These are phyloP conservation scores for Gallinago paraguaiae DNA, from an alignment of 2,113 vertebrate genomes.

Conservation along the genomic window DNA sequence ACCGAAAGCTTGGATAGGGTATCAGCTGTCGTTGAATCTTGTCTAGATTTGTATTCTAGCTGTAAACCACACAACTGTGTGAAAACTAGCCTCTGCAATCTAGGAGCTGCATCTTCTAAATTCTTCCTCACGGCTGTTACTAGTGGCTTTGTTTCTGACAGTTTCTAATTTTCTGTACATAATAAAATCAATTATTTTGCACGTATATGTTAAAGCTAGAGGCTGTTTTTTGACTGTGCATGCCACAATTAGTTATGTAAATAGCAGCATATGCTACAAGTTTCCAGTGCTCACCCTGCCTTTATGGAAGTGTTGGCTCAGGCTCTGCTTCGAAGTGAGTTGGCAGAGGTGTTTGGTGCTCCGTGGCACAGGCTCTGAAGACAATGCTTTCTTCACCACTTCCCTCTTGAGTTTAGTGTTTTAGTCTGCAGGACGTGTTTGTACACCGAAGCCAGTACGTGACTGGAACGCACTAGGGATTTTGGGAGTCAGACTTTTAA, in stretches of 20 bases:
- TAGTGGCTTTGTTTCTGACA: conserved; percentile 65
- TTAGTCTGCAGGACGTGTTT: background rate
- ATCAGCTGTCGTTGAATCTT: conserved; percentile 51
- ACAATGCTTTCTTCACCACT: background rate
- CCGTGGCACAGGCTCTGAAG: conserved; percentile 29
- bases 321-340: conserved; percentile 53
- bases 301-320: conserved; percentile 61
- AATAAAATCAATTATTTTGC: conserved; percentile 68
- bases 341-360: conserved; percentile 58
- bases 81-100: conserved; percentile 45
- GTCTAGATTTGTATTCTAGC: conserved; percentile 49
- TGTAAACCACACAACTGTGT: conserved; percentile 34
- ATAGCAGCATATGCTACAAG: conserved; percentile 70
- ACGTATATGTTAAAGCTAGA: conserved; percentile 65
- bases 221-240: conserved; percentile 70
- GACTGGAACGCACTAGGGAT: background rate
- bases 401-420: background rate
- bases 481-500: background rate
- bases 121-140: conserved; percentile 38
- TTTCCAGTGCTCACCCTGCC: conserved; percentile 60
- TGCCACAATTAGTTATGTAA: conserved; percentile 71
- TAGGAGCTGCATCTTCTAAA: conserved; percentile 15
- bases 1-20: conserved; percentile 21
- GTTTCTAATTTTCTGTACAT: conserved; percentile 65
- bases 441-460: background rate